Evolutionary conservation across 2,113 vertebrate genomes (phyloP), one percentile per base, ranked within the genome.

Genomic region (Peucedramus taeniatus): DNA sequence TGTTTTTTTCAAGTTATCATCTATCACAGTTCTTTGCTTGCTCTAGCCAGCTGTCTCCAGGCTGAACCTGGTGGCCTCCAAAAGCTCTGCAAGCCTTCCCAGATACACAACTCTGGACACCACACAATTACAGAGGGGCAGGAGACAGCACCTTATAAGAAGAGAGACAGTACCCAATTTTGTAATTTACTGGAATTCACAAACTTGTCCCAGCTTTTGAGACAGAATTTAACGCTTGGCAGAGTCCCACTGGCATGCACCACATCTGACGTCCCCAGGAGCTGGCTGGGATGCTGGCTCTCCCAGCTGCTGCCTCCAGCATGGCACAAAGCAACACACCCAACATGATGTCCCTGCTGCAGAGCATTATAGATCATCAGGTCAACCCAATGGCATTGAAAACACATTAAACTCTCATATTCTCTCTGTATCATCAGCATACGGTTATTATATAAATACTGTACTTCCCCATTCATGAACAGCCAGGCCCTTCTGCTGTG

Each of bases 11-110:
- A 93, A 86, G 89, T 26, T 31, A 82, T 21, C 83, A 97, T 97
- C 96, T 87, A 96, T 97, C 89, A 97, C 42, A 63, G 35, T 53
- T 87, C 59, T 84, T 71, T 60, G 74, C 87, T 78, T 86, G 83
- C 94, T 96, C 74, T 51, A 89, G 76, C 81, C 79, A 90, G 83
- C 91, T 83, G 87, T 89, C 87, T 95, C 72, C 56, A 93, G 87
- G 88, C 87, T 94, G 83, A 90, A 96, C 70, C 74, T 77, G 54
- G 66, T 56, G 74, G 49, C 40, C 22, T 60, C 40, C 63, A 94
- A 87, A 96, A 91, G 71, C 44, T 83, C 54, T 37, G 20, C 44
- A 63, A 87, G 65, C 40, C 31, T 65, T 82, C 37, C 31, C 40
- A 78, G 28, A 17, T 16, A 44, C 64, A 42, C 42, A 83, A 4